These are phyloP conservation scores for Carollia perspicillata DNA, from an alignment of 2,113 vertebrate genomes.

Conservation along the genomic window DNA sequence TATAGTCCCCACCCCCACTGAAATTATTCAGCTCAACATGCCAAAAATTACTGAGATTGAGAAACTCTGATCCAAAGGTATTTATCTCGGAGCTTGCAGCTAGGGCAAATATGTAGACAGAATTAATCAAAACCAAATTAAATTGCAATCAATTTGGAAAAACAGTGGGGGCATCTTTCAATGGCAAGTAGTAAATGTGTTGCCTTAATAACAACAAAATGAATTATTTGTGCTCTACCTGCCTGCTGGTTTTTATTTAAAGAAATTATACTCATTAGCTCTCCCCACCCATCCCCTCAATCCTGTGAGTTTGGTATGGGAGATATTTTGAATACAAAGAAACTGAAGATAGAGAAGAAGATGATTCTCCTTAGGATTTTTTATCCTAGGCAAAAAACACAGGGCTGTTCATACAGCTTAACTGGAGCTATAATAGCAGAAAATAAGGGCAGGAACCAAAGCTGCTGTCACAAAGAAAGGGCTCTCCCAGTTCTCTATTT, in stretches of 20 bases:
- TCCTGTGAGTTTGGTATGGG: neutral
- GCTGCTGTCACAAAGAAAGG: slow-evolving; percentile 64
- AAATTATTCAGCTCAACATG: neutral
- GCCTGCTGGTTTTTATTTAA: slow-evolving; percentile 20
- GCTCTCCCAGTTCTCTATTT: slow-evolving; percentile 63
- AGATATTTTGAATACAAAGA: slow-evolving; percentile 36
- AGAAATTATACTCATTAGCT: slow-evolving; percentile 21
- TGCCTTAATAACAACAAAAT: slow-evolving; percentile 12
- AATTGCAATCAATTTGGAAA: slow-evolving; percentile 34
- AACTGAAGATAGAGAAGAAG: slow-evolving; percentile 8
- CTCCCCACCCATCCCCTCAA: neutral
- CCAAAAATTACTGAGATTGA: neutral
- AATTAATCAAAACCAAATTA: slow-evolving; percentile 42
- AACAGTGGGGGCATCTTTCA: neutral
- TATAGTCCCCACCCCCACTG: neutral
- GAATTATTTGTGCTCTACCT: neutral
- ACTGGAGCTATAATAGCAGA: slow-evolving; percentile 57
- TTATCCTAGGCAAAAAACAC: slow-evolving; percentile 12
- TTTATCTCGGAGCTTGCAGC: neutral
- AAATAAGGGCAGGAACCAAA: slow-evolving; percentile 68
- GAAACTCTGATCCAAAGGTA: neutral
- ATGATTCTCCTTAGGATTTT: slow-evolving; percentile 18
- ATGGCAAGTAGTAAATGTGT: neutral
- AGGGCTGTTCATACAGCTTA: slow-evolving; percentile 54
- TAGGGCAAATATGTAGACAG: neutral